Evolutionary conservation across 2,113 vertebrate species (phyloP), one percentile per base, ranked within the genome.

Genomic region (Zosterops japonicus): DNA sequence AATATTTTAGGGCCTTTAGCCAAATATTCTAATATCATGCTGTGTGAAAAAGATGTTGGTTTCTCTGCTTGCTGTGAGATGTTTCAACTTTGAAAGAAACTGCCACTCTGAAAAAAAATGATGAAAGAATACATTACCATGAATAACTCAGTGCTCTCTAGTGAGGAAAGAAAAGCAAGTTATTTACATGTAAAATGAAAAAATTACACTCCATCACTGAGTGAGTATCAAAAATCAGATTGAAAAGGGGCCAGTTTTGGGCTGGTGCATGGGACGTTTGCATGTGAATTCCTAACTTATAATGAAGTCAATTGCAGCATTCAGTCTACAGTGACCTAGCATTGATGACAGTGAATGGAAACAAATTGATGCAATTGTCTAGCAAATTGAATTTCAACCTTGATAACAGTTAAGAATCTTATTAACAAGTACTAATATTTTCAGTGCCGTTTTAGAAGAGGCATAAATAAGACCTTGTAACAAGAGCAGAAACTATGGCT

Each of bases 11-110:
- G 68, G 90, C 90, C 68, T 56, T 96, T 89, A 97, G 78, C 94
- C 95, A 96, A 94, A 92, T 89, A 88, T 61, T 95, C 64, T 78
- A 65, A 74, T 92, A 53, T 84, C 94, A 76, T 46, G 60, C 88
- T 96, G 93, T 63, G 94, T 84, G 88, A 92, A 96, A 96, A 96
- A 96, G 90, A 96, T 75, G 79, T 96, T 96, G 75, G 68, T 80
- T 82, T 91, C 87, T 95, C 60, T 94, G 72, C 90, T 94, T 78
- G 90, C 88, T 94, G 79, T 93, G 90, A 96, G 76, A 96, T 81
- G 41, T 92, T 96, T 79, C 90, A 89, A 86, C 79, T 92, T 94
- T 86, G 71, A 83, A 97, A 93, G 76, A 96, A 71, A 39, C 81
- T 93, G 68, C 71, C 83, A 76, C 72, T 92, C 67, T 46, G 56